Conservation (phyloP, 2,113 vertebrate species). For the Pseudopipra pipra region DNA sequence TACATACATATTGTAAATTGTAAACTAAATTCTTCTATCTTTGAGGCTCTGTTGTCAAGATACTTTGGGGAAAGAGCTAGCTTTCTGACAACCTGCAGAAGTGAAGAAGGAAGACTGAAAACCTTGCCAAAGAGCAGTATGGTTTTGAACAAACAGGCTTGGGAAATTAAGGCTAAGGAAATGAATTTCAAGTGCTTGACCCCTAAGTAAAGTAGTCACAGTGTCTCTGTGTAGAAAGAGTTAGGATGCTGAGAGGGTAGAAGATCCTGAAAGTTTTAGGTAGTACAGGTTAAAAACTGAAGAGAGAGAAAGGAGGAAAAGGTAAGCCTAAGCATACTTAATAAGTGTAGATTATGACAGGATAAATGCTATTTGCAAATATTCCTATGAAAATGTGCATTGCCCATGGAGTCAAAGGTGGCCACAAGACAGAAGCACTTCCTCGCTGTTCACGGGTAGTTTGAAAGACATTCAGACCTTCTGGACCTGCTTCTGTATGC, state of each 20-base stretch:
- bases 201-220: neutral
- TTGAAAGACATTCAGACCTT: neutral
- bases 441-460: neutral
- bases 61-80: neutral
- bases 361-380: neutral
- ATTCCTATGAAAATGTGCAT: neutral
- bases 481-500: neutral
- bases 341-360: neutral
- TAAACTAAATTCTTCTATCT: neutral
- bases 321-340: neutral
- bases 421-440: neutral
- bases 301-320: neutral
- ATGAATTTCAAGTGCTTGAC: neutral
- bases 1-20: neutral
- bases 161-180: neutral
- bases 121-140: neutral
- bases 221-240: neutral
- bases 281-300: neutral
- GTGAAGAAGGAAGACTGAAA: neutral
- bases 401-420: neutral
- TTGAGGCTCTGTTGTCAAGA: neutral
- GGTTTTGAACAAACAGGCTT: neutral
- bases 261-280: neutral
- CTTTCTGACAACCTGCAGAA: neutral
- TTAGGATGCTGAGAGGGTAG: neutral